Conservation (phyloP, 2,888 invertebrate genomes). For the Hyppa rectilinea region DNA sequence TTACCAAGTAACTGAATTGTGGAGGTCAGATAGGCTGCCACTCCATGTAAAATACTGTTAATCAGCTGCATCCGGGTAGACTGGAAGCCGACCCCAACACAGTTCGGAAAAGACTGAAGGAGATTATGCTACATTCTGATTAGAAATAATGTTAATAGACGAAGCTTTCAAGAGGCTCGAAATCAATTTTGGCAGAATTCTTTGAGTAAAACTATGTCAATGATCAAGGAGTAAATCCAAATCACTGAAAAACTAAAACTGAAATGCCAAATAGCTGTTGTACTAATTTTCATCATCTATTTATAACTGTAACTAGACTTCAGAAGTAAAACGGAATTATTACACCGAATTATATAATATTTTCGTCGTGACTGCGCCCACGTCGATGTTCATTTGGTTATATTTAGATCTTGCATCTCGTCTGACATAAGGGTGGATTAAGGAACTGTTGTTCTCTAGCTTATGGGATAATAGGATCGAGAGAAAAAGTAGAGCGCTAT, state of each 20-base stretch:
- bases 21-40: too few species aligned
- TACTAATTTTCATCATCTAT: slow-evolving; percentile 42
- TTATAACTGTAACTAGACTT: slow-evolving; percentile 37
- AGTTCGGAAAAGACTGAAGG: too few species aligned
- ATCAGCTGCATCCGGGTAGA: too few species aligned
- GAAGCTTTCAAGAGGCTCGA: slow-evolving; percentile 12
- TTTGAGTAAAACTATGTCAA: slow-evolving; percentile 15
- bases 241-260: slow-evolving; percentile 15
- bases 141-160: slow-evolving; percentile 3
- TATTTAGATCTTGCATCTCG: slow-evolving; percentile 76
- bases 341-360: slow-evolving; percentile 66
- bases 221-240: slow-evolving; percentile 20
- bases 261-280: slow-evolving; percentile 41
- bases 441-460: slow-evolving; percentile 67
- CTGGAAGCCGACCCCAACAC: too few species aligned
- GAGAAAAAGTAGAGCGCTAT: background rate
- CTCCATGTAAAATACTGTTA: too few species aligned
- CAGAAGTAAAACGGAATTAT: slow-evolving; percentile 51
- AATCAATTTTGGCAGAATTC: slow-evolving; percentile 38
- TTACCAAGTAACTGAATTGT: too few species aligned
- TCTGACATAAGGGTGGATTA: slow-evolving; percentile 74
- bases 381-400: slow-evolving; percentile 74
- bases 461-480: background rate
- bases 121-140: background rate
- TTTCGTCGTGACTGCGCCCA: slow-evolving; percentile 71